Conservation (phyloP, 2,797 vertebrate genomes). For the Bovichtus variegatus region DNA sequence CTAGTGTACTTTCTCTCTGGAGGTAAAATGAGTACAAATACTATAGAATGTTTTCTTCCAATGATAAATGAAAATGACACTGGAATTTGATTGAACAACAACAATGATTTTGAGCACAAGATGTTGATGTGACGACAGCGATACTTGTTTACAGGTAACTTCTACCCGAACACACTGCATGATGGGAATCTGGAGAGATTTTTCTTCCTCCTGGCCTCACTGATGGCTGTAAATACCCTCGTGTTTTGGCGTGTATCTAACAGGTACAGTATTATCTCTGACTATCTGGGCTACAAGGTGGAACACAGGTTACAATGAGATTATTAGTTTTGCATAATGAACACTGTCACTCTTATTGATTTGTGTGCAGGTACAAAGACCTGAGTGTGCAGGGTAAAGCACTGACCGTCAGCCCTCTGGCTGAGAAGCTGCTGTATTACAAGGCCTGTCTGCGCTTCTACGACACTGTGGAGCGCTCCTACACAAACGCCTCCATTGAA, state of each 20-base stretch:
- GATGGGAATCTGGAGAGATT: slow-evolving; percentile 93
- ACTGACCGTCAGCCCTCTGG: slow-evolving; percentile 79
- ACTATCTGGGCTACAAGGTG: neutral
- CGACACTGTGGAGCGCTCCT: slow-evolving; percentile 83
- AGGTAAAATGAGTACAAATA: slow-evolving; percentile 63
- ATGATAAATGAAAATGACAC: neutral
- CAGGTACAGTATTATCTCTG: slow-evolving; percentile 82
- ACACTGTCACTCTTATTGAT: neutral
- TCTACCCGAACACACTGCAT: slow-evolving; percentile 91
- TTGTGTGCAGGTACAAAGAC: slow-evolving; percentile 85
- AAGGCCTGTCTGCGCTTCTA: slow-evolving; percentile 89
- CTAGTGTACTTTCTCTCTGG: slow-evolving; percentile 84
- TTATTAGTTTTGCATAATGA: neutral
- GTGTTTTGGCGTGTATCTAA: slow-evolving; percentile 90
- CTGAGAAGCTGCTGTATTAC: slow-evolving; percentile 89
- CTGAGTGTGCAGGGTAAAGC: slow-evolving; percentile 83
- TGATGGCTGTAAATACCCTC: slow-evolving; percentile 90
- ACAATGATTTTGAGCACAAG: neutral
- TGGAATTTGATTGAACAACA: neutral
- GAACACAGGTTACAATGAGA: neutral
- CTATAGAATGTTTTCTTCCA: neutral
- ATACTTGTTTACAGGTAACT: slow-evolving; percentile 84
- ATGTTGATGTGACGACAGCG: neutral
- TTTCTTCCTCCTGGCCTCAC: slow-evolving; percentile 91
- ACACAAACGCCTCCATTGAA: slow-evolving; percentile 81